Base-by-base conservation (phyloP, 2,888 invertebrate species). In the Malthinus seriepunctatus region DNA sequence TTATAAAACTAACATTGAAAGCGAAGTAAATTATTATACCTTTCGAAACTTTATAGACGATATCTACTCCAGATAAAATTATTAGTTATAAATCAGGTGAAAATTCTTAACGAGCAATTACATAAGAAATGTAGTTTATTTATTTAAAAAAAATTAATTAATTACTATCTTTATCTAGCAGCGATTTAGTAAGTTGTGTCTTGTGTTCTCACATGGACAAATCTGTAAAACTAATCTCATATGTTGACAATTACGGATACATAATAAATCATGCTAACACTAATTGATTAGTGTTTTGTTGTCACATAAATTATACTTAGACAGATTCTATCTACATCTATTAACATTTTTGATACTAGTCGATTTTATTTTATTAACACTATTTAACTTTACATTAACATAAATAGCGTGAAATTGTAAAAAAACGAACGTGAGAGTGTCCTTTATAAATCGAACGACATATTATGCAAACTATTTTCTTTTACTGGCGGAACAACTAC, bases 21-120 rank as follows among this genome's bases (percentile, higher is more conserved):
- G 63, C 66, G 62, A 59, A 60, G 66, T 62, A 67, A 69, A 70
- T 68, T 67, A 67, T 69, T 69, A 69, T 23, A 66, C 65, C 69
- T 71, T 71, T 71, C 70, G 68, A 70, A 70, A 69, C 63, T 67
- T 66, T 67, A 68, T 66, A 60, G 69, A 66, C 67, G 64, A 62
- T 23, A 23, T 23, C 51, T 66, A 67, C 63, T 62, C 62, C 62
- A 66, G 69, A 70, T 71, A 69, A 71, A 71, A 71, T 73, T 71
- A 68, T 71, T 69, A 66, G 70, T 66, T 68, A 71, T 73, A 73
- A 73, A 73, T 73, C 73, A 71, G 68, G 70, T 69, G 68, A 68
- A 65, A 68, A 66, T 63, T 68, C 69, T 65, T 58, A 47, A 7
- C 8, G 51, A 63, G 54, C 55, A 54, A 61, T 56, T 53, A 63